Evolutionary conservation across 2,888 invertebrate genomes (phyloP), one percentile per base, ranked within the genome.

Genomic region (Andrena dorsata): DNA sequence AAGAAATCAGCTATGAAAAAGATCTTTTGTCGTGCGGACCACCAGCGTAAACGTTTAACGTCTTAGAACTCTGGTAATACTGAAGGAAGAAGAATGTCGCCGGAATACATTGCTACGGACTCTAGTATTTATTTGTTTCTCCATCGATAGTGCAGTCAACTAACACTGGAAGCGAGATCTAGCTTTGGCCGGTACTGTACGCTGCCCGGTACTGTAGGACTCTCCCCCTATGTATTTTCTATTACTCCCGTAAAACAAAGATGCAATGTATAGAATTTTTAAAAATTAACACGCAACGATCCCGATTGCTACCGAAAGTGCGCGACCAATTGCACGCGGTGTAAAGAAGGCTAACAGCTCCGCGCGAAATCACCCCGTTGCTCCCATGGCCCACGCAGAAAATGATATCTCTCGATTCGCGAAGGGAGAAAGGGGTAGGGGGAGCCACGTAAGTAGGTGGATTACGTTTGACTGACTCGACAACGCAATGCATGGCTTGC

Each of bases 391-490:
- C 73, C 69, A 69, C 76, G 72, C 64, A 70, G 63, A 69, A 83
- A 87, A 86, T 76, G 77, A 83, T 89, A 84, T 88, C 84, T 80
- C 53, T 10, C 70, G 76, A 71, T 74, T 28, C 76, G 60, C 65
- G 78, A 32, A 20, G n/a, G 26, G 47, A 74, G 73, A 76, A 65
- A 70, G 61, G 61, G 77, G 65, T n/a, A n/a, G 74, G 53, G 74
- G 68, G 63, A 2, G 53, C 32, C 26, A 63, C 58, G 83, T 84
- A 90, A 92, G 90, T 91, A 90, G 90, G 89, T 89, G 88, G 90
- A 91, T 92, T 90, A 89, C 88, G 85, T 90, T 90, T 90, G 90
- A 91, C 89, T 88, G 90, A 90, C 89, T 91, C 87, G 90, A 90
- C 90, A 89, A 91, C 90, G 85, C 90, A 90, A 90, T 79, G 86